Conservation (phyloP, 2,888 invertebrate genomes). For the Sphinx pinastri region DNA sequence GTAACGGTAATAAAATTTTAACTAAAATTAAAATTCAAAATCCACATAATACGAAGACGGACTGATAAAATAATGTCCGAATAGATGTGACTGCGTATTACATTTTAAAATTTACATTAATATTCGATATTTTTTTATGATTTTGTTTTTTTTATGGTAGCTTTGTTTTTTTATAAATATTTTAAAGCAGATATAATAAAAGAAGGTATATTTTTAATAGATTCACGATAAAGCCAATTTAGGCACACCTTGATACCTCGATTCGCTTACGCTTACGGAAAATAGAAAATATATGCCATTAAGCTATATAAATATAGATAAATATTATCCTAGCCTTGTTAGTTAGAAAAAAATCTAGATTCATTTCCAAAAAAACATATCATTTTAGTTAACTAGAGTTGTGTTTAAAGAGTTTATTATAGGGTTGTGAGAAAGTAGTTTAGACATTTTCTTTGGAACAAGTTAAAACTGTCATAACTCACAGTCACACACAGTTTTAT, state of each 20-base stretch:
- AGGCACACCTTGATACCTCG: slow-evolving; percentile 16
- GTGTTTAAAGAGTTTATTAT: slow-evolving; percentile 48
- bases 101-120: too few species aligned
- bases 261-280: slow-evolving; percentile 21
- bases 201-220: slow-evolving; percentile 10
- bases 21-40: too few species aligned
- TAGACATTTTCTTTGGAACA: background rate
- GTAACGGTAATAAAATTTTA: too few species aligned
- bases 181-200: too few species aligned
- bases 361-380: slow-evolving; percentile 27
- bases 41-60: too few species aligned
- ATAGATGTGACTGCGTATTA: too few species aligned
- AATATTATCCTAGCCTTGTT: slow-evolving; percentile 13
- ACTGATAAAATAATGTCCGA: too few species aligned
- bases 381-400: slow-evolving; percentile 38
- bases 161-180: too few species aligned
- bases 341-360: slow-evolving; percentile 12
- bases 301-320: background rate
- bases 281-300: slow-evolving; percentile 5
- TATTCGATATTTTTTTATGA: too few species aligned
- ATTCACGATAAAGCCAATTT: slow-evolving; percentile 17
- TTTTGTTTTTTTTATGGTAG: too few species aligned
- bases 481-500: too few species aligned
- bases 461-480: too few species aligned
- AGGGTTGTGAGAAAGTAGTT: slow-evolving; percentile 46